Conservation (phyloP, 2,797 vertebrate species). For the Labeo calbasu region DNA sequence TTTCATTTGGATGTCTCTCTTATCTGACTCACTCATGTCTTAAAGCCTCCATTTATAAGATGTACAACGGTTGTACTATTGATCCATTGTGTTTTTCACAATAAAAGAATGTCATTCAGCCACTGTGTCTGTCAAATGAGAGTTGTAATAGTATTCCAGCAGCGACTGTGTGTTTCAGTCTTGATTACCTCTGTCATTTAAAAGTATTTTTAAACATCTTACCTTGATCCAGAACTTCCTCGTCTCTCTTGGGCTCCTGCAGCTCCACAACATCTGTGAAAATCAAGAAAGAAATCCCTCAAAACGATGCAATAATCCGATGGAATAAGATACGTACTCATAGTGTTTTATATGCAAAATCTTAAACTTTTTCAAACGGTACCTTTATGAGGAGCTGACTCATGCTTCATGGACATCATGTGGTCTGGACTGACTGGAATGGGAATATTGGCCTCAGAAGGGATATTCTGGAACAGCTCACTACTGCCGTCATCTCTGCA, state of each 20-base stretch:
- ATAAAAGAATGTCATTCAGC: background rate
- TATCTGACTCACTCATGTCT: background rate
- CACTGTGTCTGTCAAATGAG: background rate
- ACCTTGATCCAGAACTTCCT: constrained; percentile 85
- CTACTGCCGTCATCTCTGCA: constrained; percentile 84
- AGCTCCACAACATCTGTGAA: constrained; percentile 68
- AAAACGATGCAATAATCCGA: background rate
- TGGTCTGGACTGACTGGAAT: constrained; percentile 81
- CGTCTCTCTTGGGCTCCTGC: constrained; percentile 77
- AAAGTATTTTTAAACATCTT: constrained; percentile 65
- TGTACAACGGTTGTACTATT: background rate
- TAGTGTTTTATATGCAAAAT: background rate
- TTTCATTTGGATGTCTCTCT: background rate
- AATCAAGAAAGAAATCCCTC: background rate
- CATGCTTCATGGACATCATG: constrained; percentile 83
- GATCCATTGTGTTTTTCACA: background rate
- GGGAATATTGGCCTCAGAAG: constrained; percentile 87
- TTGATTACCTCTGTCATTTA: constrained; percentile 32
- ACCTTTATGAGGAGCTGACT: constrained; percentile 56
- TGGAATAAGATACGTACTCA: background rate
- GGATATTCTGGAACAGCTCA: constrained; percentile 86
- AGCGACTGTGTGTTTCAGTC: background rate
- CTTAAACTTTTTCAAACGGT: background rate
- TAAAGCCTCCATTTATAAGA: background rate
- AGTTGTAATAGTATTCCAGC: background rate